Evolutionary conservation across 2,888 invertebrate species (phyloP).

Genomic region (Cephus pulcher): DNA sequence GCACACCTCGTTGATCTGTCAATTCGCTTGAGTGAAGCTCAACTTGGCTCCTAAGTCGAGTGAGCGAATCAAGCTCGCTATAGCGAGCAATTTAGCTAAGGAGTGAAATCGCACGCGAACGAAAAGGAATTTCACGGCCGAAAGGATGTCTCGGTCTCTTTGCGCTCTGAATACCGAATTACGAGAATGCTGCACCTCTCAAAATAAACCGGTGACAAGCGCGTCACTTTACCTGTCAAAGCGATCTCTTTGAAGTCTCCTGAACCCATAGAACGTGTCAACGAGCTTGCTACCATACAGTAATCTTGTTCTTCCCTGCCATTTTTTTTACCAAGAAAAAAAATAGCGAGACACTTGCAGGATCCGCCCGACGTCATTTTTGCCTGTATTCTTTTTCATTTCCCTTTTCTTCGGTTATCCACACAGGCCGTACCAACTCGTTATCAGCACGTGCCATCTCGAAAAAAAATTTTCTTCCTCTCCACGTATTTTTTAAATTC

Average conservation of each 20-base stretch:
- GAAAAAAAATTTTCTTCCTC: too few relatives aligned
- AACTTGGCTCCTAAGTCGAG: not conserved
- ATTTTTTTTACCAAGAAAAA: not conserved
- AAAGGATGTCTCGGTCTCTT: not conserved
- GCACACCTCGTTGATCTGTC: not conserved
- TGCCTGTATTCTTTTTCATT: not conserved
- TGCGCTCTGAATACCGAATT: not conserved
- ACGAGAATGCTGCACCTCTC: not conserved
- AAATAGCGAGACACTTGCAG: slow-evolving; percentile 17
- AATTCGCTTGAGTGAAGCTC: not conserved
- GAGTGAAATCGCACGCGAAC: not conserved
- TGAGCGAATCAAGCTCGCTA: not conserved
- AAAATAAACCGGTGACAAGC: not conserved
- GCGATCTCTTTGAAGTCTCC: not conserved
- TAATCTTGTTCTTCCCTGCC: slow-evolving; percentile 11
- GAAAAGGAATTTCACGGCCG: not conserved
- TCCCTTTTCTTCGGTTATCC: not conserved
- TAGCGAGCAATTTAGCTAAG: not conserved
- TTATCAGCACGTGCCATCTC: not conserved
- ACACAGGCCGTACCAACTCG: not conserved
- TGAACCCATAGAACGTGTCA: not conserved
- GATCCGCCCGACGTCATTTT: slow-evolving; percentile 13
- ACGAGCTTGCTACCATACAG: slow-evolving; percentile 1
- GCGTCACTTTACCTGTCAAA: not conserved
- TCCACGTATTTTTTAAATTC: not conserved